A percentile compares a stretch with the other conserved stretches of the same genome.
Conservation (phyloP, 2,113 vertebrate species). For the Cryptomyrus ogoouensis region DNA sequence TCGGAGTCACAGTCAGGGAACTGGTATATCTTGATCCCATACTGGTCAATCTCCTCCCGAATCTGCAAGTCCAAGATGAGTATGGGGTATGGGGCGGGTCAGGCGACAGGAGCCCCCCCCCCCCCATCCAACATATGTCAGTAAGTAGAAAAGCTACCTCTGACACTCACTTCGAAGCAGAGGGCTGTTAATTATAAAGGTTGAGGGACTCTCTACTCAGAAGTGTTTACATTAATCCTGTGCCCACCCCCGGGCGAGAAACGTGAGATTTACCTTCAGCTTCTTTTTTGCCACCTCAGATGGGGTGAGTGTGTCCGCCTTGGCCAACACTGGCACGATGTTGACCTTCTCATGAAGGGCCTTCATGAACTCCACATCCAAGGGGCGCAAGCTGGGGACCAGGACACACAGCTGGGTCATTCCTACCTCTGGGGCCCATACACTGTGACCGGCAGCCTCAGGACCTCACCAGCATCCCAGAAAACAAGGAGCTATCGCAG, state of each 20-base stretch:
- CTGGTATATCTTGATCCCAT: slow-evolving; percentile 91
- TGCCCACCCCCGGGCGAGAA: background rate
- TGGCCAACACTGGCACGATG: slow-evolving; percentile 89
- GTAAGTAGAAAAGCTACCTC: background rate
- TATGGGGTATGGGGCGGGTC: background rate
- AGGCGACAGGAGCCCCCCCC: background rate
- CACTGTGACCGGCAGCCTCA: background rate
- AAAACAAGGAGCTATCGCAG: background rate
- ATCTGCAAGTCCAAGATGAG: slow-evolving; percentile 61
- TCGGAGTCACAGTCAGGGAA: slow-evolving; percentile 96
- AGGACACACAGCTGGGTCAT: background rate
- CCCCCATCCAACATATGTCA: background rate
- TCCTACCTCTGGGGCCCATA: background rate
- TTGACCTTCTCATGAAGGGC: slow-evolving; percentile 95
- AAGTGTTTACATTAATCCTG: background rate
- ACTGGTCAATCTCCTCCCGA: slow-evolving; percentile 85
- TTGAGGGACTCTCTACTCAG: background rate
- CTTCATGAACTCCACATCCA: slow-evolving; percentile 95
- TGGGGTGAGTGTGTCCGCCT: slow-evolving; percentile 90
- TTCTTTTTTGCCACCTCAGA: slow-evolving; percentile 87
- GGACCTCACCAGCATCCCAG: background rate
- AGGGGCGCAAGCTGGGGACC: slow-evolving; percentile 73
- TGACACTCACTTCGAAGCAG: background rate
- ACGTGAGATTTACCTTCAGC: slow-evolving; percentile 65
- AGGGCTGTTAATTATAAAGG: background rate